phyloP scores from a whole-genome alignment of 2,113 vertebrate species.

The Protobothrops flavoviridis region DNA sequence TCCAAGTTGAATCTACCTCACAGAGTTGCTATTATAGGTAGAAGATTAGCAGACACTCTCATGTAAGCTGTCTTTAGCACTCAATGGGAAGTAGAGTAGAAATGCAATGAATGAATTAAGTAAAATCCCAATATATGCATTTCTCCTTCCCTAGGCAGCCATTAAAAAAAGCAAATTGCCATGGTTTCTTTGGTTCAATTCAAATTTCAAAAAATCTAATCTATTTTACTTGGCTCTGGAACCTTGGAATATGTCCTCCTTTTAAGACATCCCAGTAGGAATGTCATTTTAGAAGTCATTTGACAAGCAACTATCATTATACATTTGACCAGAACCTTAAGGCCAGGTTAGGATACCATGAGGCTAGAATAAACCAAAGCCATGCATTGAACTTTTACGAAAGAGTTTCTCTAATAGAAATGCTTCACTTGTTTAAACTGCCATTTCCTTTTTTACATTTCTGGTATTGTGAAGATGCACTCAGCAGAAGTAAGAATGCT shows the following conservation, averaged over 20 bases:
- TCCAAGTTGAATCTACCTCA: background rate
- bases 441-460: slow-evolving; percentile 23
- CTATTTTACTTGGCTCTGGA: background rate
- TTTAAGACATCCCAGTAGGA: background rate
- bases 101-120: background rate
- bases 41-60: background rate
- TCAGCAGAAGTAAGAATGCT: slow-evolving; percentile 3
- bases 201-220: background rate
- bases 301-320: background rate
- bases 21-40: background rate
- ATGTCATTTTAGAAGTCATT: background rate
- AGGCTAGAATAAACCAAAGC: background rate
- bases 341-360: background rate
- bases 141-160: background rate
- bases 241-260: background rate
- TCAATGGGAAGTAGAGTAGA: background rate
- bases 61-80: background rate
- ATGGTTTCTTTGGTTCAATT: background rate
- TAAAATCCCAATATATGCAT: background rate
- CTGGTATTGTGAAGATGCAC: background rate
- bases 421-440: slow-evolving; percentile 1
- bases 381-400: background rate
- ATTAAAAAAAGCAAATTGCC: background rate
- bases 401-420: background rate
- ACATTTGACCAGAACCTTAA: background rate